phyloP scores from a whole-genome alignment of 2,113 vertebrate species.

The Engraulis encrasicolus region DNA sequence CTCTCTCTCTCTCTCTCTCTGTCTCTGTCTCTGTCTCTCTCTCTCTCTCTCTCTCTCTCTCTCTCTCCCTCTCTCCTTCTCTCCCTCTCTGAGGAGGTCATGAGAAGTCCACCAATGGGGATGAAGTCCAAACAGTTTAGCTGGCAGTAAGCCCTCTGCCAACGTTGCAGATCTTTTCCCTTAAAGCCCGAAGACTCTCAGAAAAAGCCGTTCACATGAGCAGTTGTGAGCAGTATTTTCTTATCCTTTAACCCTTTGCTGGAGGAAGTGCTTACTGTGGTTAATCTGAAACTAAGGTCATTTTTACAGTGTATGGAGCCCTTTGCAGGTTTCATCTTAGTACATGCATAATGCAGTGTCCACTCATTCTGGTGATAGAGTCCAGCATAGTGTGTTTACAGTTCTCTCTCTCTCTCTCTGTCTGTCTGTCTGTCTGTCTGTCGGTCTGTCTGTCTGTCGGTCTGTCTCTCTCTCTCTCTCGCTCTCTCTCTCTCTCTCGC shows the following conservation, averaged over 20 bases:
- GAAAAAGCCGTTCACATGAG: background rate
- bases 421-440: conserved; percentile 4
- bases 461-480: too few species aligned
- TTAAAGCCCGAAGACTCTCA: background rate
- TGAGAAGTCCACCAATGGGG: background rate
- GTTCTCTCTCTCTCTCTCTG: too few species aligned
- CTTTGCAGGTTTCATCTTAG: background rate
- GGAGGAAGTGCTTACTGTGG: background rate
- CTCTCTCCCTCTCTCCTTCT: too few species aligned
- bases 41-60: too few species aligned
- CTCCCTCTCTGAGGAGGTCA: background rate
- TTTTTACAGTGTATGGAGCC: too few species aligned
- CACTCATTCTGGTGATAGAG: background rate
- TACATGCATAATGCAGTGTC: background rate
- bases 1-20: too few species aligned
- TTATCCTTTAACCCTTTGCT: background rate
- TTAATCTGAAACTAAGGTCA: background rate
- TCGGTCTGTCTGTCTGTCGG: conserved; percentile 53
- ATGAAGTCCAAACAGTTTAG: conserved; percentile 5
- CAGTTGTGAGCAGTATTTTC: background rate
- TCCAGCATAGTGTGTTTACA: conserved; percentile 44
- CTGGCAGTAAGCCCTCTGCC: background rate
- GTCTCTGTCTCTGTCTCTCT: too few species aligned
- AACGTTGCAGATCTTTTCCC: conserved; percentile 11
- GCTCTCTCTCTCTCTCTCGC: too few species aligned